Conservation (phyloP, 2,888 invertebrate species). For the Gastrophysa polygoni region DNA sequence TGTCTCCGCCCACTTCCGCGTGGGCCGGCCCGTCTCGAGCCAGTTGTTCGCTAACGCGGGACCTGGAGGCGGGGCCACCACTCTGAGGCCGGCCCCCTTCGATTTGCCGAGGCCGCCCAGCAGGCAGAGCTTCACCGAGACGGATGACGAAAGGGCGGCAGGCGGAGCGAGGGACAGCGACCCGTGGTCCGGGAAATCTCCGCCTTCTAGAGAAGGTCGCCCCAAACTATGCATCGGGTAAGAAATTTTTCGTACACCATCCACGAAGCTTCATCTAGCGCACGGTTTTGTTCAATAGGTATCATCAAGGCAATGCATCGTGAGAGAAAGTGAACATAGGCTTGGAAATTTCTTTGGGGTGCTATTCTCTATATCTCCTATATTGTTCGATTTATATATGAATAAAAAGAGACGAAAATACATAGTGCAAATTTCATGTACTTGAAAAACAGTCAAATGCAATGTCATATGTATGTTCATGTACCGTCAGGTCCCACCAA, state of each 20-base stretch:
- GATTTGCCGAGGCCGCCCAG: neutral
- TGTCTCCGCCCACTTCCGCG: conserved; percentile 47
- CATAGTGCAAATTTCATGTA: too few species aligned
- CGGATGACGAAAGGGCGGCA: neutral
- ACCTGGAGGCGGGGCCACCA: neutral
- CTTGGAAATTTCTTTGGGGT: too few species aligned
- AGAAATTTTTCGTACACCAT: neutral
- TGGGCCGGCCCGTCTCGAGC: conserved; percentile 54
- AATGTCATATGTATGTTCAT: too few species aligned
- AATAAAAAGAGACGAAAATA: too few species aligned
- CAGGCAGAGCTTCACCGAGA: conserved; percentile 2
- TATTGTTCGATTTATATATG: too few species aligned
- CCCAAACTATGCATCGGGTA: conserved; percentile 21
- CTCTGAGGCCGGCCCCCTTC: conserved; percentile 21
- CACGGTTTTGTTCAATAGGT: too few species aligned
- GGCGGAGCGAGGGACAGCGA: conserved; percentile 1
- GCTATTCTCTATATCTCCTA: too few species aligned
- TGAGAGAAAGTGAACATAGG: too few species aligned
- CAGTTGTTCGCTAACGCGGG: conserved; percentile 44
- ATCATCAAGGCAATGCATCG: too few species aligned
- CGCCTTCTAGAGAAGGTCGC: conserved; percentile 48
- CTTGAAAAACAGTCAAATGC: too few species aligned
- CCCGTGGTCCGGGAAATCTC: conserved; percentile 51
- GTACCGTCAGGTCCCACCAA: too few species aligned
- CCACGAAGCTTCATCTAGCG: neutral